Percentiles rank a stretch among this genome's conserved stretches.
Evolutionary conservation across 2,888 invertebrate species (phyloP).

Genomic region (Pyrrhosoma nymphula): DNA sequence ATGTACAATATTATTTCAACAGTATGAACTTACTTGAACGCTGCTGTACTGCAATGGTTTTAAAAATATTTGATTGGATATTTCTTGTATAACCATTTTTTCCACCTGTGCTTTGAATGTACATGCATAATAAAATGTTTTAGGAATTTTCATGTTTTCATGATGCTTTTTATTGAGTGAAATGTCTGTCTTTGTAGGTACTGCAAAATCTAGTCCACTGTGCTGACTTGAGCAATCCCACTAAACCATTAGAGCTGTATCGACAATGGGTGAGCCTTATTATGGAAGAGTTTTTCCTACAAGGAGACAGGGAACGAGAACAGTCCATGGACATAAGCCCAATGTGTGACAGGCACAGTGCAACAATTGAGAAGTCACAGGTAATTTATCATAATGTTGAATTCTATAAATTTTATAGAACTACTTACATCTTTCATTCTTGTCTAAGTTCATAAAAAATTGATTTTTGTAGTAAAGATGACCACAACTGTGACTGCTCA

Average conservation of each 20-base stretch:
- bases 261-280: slow-evolving; percentile 95
- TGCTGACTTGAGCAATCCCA: slow-evolving; percentile 83
- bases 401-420: background rate
- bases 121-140: too few species aligned
- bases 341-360: slow-evolving; percentile 98
- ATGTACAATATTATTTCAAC: too few species aligned
- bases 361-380: slow-evolving; percentile 99
- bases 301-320: slow-evolving; percentile 97
- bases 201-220: slow-evolving; percentile 96
- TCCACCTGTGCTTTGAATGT: too few species aligned
- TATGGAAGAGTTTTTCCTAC: slow-evolving; percentile 99
- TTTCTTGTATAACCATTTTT: too few species aligned
- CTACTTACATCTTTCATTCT: too few species aligned
- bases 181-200: slow-evolving; percentile 79
- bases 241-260: slow-evolving; percentile 96
- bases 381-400: slow-evolving; percentile 75
- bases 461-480: too few species aligned
- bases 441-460: too few species aligned
- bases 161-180: background rate
- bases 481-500: too few species aligned
- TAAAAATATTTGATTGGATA: too few species aligned
- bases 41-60: too few species aligned
- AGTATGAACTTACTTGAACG: too few species aligned
- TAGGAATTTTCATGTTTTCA: too few species aligned
- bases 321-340: slow-evolving; percentile 98